A percentile compares a stretch with the other conserved stretches of the same genome.
Evolutionary conservation across 2,113 vertebrate genomes (phyloP).

Genomic region (Chiloscyllium plagiosum): DNA sequence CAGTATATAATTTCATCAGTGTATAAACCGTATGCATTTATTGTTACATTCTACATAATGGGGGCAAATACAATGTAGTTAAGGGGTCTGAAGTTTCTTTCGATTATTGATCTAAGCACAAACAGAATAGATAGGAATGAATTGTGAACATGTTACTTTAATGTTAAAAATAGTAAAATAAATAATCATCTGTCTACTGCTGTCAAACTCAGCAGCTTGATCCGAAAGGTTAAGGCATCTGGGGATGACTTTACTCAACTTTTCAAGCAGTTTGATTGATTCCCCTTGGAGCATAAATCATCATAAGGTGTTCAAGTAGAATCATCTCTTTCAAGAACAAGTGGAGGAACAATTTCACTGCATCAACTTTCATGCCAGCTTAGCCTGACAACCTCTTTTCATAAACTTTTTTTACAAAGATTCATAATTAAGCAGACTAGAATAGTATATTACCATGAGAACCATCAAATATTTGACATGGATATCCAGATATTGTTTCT

Average conservation of each 20-base stretch:
- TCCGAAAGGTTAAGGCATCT: conserved; percentile 19
- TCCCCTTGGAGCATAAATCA: conserved; percentile 8
- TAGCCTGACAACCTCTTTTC: not conserved
- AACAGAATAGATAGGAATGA: not conserved
- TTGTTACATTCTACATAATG: not conserved
- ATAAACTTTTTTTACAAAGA: not conserved
- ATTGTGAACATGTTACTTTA: not conserved
- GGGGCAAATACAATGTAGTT: not conserved
- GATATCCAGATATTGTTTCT: not conserved
- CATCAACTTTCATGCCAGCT: not conserved
- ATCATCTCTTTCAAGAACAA: not conserved
- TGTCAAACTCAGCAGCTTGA: not conserved
- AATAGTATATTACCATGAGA: not conserved
- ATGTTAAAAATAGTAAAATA: not conserved
- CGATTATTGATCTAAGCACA: not conserved
- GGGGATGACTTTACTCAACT: not conserved
- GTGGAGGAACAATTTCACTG: not conserved
- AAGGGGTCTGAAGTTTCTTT: not conserved
- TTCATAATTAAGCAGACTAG: conserved; percentile 23
- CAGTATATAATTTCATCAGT: not conserved
- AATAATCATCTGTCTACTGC: not conserved
- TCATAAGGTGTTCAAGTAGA: conserved; percentile 13
- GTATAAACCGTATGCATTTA: not conserved
- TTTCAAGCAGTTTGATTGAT: conserved; percentile 17
- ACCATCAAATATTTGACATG: not conserved